These are phyloP conservation scores for Oscheius myriophilus DNA, from an alignment of 2,888 invertebrate species.

Conservation along the genomic window DNA sequence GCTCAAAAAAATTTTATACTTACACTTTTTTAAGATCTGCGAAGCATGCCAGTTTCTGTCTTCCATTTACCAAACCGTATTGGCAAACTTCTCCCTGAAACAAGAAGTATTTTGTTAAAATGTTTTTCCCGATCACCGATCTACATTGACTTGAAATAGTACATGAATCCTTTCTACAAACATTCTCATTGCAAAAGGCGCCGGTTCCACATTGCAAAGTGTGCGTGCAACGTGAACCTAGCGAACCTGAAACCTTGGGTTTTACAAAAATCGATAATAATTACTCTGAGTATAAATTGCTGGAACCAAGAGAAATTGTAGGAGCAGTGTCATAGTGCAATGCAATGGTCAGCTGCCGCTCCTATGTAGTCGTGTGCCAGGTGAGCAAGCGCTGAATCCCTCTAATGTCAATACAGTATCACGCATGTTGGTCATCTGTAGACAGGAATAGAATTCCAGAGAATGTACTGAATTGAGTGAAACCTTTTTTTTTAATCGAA, in stretches of 20 bases:
- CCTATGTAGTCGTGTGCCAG: slow-evolving; percentile 24
- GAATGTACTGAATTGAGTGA: no score
- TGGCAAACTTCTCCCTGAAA: slow-evolving; percentile 59
- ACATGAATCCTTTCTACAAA: slow-evolving; percentile 45
- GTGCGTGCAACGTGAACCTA: slow-evolving; percentile 32
- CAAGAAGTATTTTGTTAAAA: neutral
- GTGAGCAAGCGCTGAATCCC: slow-evolving; percentile 21
- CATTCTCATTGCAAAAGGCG: slow-evolving; percentile 40
- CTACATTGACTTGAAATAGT: slow-evolving; percentile 40
- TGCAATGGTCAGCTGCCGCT: neutral
- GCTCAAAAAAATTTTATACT: slow-evolving; percentile 4
- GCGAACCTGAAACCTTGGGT: neutral
- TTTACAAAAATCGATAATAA: neutral
- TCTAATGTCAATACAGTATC: slow-evolving; percentile 16
- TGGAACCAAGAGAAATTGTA: neutral
- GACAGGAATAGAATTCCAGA: no score
- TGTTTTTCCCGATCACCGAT: no score
- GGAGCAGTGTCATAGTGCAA: no score
- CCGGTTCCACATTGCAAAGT: slow-evolving; percentile 46
- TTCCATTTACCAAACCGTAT: slow-evolving; percentile 58
- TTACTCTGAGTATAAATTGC: neutral
- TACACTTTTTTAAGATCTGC: slow-evolving; percentile 30
- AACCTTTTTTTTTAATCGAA: no score
- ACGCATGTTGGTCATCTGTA: neutral
- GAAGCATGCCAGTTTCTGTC: slow-evolving; percentile 57